phyloP scores from a whole-genome alignment of 2,797 vertebrate genomes.

The Bovichtus diacanthus region DNA sequence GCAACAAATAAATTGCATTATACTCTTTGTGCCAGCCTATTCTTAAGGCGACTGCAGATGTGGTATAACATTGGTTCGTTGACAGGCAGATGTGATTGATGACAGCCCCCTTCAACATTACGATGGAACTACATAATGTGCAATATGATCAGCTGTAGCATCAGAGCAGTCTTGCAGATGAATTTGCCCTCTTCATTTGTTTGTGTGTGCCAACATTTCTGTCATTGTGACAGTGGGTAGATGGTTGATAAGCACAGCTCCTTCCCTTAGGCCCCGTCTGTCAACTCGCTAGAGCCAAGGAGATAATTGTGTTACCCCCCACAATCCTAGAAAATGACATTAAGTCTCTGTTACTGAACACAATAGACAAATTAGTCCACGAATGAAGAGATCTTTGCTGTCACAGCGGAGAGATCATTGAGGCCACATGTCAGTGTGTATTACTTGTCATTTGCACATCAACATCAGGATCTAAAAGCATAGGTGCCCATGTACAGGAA shows the following conservation, averaged over 20 bases:
- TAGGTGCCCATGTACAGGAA: conserved; percentile 13
- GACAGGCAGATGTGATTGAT: conserved; percentile 11
- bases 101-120: conserved; percentile 13
- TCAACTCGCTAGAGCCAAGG: conserved; percentile 63
- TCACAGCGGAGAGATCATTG: conserved; percentile 59
- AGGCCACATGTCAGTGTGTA: conserved; percentile 38
- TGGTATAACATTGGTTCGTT: neutral
- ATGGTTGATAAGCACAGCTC: conserved; percentile 63
- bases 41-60: neutral
- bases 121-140: conserved; percentile 1
- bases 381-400: conserved; percentile 57
- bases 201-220: conserved; percentile 33
- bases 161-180: conserved; percentile 19
- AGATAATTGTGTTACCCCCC: conserved; percentile 73
- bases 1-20: neutral
- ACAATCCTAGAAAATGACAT: conserved; percentile 64
- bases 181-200: conserved; percentile 38
- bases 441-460: conserved; percentile 44
- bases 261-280: conserved; percentile 56
- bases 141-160: conserved; percentile 21
- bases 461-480: conserved; percentile 40
- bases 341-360: conserved; percentile 65
- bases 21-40: neutral
- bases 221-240: conserved; percentile 49
- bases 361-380: conserved; percentile 51